Percentiles rank a stretch among this genome's conserved stretches.
These are phyloP conservation scores for Desmophyllum pertusum DNA, from an alignment of 92 coral and sea anemone genomes.

Conservation along the genomic window DNA sequence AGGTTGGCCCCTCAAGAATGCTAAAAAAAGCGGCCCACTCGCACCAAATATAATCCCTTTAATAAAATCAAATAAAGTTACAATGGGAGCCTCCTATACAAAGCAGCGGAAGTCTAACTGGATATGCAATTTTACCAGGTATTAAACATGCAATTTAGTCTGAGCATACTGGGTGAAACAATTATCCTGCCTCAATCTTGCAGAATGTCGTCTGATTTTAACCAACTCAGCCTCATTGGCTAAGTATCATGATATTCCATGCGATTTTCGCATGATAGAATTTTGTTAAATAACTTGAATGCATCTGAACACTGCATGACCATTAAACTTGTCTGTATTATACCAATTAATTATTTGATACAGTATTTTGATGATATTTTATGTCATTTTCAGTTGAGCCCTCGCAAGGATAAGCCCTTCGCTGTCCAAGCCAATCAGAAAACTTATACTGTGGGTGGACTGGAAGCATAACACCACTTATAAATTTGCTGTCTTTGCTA, in stretches of 20 bases:
- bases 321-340: neutral
- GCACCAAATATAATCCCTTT: too few relatives aligned
- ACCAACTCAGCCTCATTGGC: too few relatives aligned
- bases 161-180: too few relatives aligned
- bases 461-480: slow-evolving; percentile 61
- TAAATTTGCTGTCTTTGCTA: slow-evolving; percentile 56
- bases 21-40: too few relatives aligned
- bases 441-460: slow-evolving; percentile 3
- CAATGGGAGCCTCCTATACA: slow-evolving; percentile 56
- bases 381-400: neutral
- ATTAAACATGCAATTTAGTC: too few relatives aligned
- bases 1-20: slow-evolving; percentile 48
- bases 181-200: too few relatives aligned
- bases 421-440: neutral
- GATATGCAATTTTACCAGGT: slow-evolving; percentile 69
- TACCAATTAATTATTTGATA: neutral
- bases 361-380: neutral
- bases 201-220: too few relatives aligned
- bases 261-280: too few relatives aligned
- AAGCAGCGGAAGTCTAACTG: slow-evolving; percentile 8
- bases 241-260: too few relatives aligned
- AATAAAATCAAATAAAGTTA: slow-evolving; percentile 14
- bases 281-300: too few relatives aligned
- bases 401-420: neutral
- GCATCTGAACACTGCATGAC: too few relatives aligned